Percentiles rank a stretch among this genome's conserved stretches.
Conservation (phyloP, 2,888 invertebrate species). For the Xestoiulus laeticollis region DNA sequence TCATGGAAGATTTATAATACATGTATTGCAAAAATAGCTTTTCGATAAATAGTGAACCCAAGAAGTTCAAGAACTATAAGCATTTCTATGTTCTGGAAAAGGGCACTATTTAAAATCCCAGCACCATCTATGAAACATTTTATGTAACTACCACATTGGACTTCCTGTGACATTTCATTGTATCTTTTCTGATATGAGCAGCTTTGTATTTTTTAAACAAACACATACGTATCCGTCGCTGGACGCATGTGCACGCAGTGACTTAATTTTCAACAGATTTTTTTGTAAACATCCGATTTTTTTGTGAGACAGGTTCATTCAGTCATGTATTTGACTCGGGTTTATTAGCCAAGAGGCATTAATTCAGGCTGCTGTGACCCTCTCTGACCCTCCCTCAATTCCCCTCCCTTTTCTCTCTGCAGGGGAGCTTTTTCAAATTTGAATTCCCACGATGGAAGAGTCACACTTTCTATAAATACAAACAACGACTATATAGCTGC, state of each 20-base stretch:
- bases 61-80: no score
- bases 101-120: not conserved
- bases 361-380: not conserved
- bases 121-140: not conserved
- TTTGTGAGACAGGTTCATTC: not conserved
- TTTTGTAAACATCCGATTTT: conserved; percentile 25
- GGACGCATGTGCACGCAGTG: not conserved
- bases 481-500: not conserved
- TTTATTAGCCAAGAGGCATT: not conserved
- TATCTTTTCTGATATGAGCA: no score
- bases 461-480: conserved; percentile 18
- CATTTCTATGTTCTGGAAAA: no score
- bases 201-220: not conserved
- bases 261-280: not conserved
- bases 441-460: conserved; percentile 15
- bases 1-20: no score
- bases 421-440: conserved; percentile 10
- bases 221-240: not conserved
- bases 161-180: no score
- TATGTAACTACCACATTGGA: not conserved
- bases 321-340: conserved; percentile 1
- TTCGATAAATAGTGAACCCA: no score
- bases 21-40: no score
- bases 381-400: not conserved
- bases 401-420: conserved; percentile 37